Conservation (phyloP, 1,140 invertebrate genomes). For the Atta cephalotes region DNA sequence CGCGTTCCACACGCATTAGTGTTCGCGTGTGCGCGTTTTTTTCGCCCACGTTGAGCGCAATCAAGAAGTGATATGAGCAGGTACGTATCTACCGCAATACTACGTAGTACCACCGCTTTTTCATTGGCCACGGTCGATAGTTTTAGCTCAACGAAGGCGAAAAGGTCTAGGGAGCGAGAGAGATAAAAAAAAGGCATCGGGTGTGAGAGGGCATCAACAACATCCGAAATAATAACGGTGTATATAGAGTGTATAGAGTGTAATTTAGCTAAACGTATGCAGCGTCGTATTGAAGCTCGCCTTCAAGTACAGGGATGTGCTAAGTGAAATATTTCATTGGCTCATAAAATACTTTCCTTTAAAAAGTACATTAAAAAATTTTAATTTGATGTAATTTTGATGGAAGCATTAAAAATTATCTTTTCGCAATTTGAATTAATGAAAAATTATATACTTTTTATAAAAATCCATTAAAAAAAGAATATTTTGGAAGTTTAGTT, state of each 20-base stretch:
- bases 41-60: slow-evolving; percentile 53
- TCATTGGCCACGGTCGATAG: slow-evolving; percentile 31
- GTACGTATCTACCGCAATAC: slow-evolving; percentile 56
- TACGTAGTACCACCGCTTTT: slow-evolving; percentile 49
- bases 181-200: slow-evolving; percentile 78
- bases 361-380: neutral
- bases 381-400: neutral
- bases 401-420: neutral
- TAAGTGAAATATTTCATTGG: slow-evolving; percentile 48
- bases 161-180: slow-evolving; percentile 28
- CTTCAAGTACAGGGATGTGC: slow-evolving; percentile 77
- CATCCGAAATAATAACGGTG: slow-evolving; percentile 84
- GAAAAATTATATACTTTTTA: neutral
- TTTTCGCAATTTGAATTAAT: neutral
- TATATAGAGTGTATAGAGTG: slow-evolving; percentile 79
- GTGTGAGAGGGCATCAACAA: slow-evolving; percentile 78
- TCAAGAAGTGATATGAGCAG: slow-evolving; percentile 59
- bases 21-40: slow-evolving; percentile 39
- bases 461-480: neutral
- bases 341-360: neutral
- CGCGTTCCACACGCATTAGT: slow-evolving; percentile 13
- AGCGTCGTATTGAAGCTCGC: slow-evolving; percentile 80
- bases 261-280: slow-evolving; percentile 85
- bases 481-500: neutral
- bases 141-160: neutral